phyloP scores from a whole-genome alignment of 2,113 vertebrate species.

The Lophotis ruficrista region DNA sequence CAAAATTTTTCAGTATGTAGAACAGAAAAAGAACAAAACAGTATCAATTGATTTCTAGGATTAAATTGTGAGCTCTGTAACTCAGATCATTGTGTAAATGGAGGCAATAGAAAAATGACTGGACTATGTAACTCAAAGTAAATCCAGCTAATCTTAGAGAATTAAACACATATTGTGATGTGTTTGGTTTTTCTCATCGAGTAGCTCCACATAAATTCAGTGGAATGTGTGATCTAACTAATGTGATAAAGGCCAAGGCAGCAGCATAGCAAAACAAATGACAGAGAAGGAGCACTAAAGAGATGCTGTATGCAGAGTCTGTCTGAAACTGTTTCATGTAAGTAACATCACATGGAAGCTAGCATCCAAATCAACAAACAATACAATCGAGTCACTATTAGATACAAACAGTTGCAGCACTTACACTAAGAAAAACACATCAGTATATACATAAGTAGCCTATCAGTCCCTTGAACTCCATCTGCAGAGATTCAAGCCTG shows the following conservation, averaged over 20 bases:
- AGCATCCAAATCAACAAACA: neutral
- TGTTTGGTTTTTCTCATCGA: neutral
- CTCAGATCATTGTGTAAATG: neutral
- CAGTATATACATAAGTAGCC: neutral
- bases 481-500: neutral
- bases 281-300: neutral
- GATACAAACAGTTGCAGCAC: neutral
- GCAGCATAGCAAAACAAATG: neutral
- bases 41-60: neutral
- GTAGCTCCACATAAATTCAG: neutral
- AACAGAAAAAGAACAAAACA: neutral
- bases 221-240: neutral
- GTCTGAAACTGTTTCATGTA: neutral
- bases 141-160: neutral
- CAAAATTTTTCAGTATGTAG: neutral
- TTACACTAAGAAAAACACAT: neutral
- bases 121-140: neutral
- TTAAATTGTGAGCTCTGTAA: neutral
- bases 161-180: neutral
- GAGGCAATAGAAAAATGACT: neutral
- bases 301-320: neutral
- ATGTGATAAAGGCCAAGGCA: neutral
- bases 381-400: fast-evolving
- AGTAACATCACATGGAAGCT: neutral
- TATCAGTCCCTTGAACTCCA: neutral